Evolutionary conservation across 37 sponge, comb jelly and placozoan genomes (phyloP).

Genomic region (Geodia barretti): DNA sequence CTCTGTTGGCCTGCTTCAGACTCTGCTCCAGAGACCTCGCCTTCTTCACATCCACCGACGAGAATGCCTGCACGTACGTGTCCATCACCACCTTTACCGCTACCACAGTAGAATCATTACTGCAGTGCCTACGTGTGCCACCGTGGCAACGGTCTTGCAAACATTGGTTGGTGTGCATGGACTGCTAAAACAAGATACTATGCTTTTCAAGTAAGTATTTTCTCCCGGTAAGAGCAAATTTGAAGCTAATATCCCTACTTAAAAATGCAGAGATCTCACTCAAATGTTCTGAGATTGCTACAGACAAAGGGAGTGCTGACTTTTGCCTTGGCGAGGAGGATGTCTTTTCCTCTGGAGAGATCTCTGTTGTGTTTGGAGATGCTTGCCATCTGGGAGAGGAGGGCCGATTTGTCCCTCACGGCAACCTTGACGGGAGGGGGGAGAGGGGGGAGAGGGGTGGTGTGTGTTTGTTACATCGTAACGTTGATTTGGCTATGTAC

Average conservation of each 20-base stretch:
- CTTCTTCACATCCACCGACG: neutral
- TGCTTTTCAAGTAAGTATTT: too few relatives aligned
- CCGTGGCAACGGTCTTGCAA: too few relatives aligned
- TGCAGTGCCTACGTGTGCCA: constrained; percentile 5
- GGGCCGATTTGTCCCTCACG: constrained; percentile 47
- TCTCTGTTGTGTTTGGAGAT: constrained; percentile 44
- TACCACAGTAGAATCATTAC: too few relatives aligned
- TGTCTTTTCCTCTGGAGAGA: constrained; percentile 25
- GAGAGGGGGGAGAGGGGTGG: neutral
- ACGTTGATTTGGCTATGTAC: neutral
- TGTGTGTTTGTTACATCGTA: neutral
- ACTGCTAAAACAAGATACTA: too few relatives aligned
- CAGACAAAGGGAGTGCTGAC: neutral
- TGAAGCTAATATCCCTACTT: neutral
- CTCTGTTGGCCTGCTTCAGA: constrained; percentile 1
- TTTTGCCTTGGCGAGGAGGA: constrained; percentile 46
- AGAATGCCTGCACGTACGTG: constrained; percentile 2
- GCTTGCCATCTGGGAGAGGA: constrained; percentile 51
- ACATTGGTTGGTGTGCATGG: too few relatives aligned
- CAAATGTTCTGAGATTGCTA: neutral
- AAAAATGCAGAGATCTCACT: neutral
- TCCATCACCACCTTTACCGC: too few relatives aligned
- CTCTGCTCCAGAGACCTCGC: constrained; percentile 1
- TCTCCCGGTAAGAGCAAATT: neutral
- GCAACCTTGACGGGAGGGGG: constrained; percentile 4